Evolutionary conservation across 1,140 invertebrate species (phyloP).

Genomic region (Probaryconus sp.): DNA sequence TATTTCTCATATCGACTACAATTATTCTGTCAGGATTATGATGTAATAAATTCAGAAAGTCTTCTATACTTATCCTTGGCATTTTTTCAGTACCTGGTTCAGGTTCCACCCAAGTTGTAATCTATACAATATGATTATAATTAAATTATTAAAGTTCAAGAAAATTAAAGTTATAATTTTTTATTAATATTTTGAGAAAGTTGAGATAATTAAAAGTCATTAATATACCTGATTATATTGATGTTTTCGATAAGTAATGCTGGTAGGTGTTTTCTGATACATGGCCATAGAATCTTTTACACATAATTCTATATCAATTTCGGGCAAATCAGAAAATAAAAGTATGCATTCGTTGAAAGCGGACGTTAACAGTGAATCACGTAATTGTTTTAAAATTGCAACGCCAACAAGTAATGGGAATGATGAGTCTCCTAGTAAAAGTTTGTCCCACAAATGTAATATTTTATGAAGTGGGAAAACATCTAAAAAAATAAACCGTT

Average conservation of each 20-base stretch:
- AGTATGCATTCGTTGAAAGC: slow-evolving; percentile 99
- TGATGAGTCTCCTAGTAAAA: slow-evolving; percentile 94
- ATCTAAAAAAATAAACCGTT: slow-evolving; percentile 83
- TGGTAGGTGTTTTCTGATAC: slow-evolving; percentile 91
- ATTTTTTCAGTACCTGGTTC: slow-evolving; percentile 74
- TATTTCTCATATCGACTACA: slow-evolving; percentile 87
- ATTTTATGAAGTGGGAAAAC: slow-evolving; percentile 99
- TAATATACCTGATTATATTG: slow-evolving; percentile 76
- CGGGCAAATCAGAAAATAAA: slow-evolving; percentile 98
- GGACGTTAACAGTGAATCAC: slow-evolving; percentile 89
- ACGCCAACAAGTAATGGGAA: slow-evolving; percentile 97
- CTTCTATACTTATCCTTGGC: slow-evolving; percentile 90
- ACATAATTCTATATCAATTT: slow-evolving; percentile 96
- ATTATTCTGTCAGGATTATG: slow-evolving; percentile 83
- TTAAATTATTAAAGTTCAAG: slow-evolving; percentile 35
- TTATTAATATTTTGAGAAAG: slow-evolving; percentile 11
- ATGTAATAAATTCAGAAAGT: slow-evolving; percentile 87
- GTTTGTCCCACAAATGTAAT: slow-evolving; percentile 97
- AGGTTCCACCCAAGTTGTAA: slow-evolving; percentile 80
- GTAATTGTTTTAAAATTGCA: slow-evolving; percentile 93
- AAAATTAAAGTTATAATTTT: slow-evolving; percentile 54
- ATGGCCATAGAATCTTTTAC: slow-evolving; percentile 93
- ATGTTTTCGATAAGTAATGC: slow-evolving; percentile 90
- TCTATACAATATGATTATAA: slow-evolving; percentile 80
- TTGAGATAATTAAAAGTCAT: slow-evolving; percentile 9